These are phyloP conservation scores for Phrynosoma platyrhinos DNA, from an alignment of 2,113 vertebrate species.

Conservation along the genomic window DNA sequence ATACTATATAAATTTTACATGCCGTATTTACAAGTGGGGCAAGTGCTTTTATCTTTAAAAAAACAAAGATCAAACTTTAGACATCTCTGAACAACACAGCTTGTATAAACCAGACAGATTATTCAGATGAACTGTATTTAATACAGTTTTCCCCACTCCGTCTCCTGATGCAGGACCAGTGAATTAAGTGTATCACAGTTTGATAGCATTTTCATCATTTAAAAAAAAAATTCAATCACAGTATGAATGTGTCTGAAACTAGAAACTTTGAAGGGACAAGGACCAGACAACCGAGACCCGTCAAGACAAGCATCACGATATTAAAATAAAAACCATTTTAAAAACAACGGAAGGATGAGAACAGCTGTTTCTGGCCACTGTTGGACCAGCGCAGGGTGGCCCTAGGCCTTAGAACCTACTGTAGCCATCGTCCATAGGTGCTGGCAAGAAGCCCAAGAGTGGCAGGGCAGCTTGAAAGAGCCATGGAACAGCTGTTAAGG, in stretches of 20 bases:
- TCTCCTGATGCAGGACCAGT: constrained; percentile 89
- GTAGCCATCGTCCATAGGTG: no score
- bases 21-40: constrained; percentile 91
- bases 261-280: constrained; percentile 81
- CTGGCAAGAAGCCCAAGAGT: background rate
- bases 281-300: constrained; percentile 77
- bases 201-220: constrained; percentile 85
- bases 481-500: no score
- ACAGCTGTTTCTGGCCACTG: background rate
- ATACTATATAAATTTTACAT: constrained; percentile 96
- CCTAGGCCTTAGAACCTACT: no score
- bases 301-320: constrained; percentile 78
- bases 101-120: constrained; percentile 87
- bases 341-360: constrained; percentile 72
- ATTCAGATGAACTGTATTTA: constrained; percentile 86
- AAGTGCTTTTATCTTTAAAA: constrained; percentile 86
- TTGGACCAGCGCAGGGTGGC: background rate
- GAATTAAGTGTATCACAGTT: constrained; percentile 88
- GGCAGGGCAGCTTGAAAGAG: background rate
- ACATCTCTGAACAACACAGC: constrained; percentile 86
- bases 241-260: constrained; percentile 85
- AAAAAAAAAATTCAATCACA: constrained; percentile 82
- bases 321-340: constrained; percentile 77
- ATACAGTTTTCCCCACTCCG: constrained; percentile 85
- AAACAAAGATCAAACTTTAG: constrained; percentile 86